Evolutionary conservation across 2,797 vertebrate genomes (phyloP), one percentile per base, ranked within the genome.

Genomic region (Acipenser ruthenus): DNA sequence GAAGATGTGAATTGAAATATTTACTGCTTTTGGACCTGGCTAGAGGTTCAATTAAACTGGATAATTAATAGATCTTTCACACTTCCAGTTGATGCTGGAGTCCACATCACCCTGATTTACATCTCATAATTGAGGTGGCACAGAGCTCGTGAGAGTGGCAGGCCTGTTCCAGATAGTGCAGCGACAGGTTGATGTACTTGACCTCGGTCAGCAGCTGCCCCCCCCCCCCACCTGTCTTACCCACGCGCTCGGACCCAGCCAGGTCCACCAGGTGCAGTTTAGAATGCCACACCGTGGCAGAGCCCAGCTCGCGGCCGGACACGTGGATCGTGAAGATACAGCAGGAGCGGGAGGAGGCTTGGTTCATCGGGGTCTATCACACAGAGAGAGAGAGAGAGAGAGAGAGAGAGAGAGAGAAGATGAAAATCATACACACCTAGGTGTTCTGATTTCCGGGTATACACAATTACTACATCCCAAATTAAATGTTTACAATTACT

Each of bases 121-220:
- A 37, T 5, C 37, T 4, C 37, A 37, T 37, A 37, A 37, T 37
- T 37, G 37, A 37, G 37, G 37, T 37, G 37, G 37, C 37, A 37
- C 3, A 37, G 37, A 37, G 37, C 37, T 37, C 1, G 1, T 59
- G 49, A 67, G 10, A 62, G 2, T 23, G 66, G 66, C 10, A 61
- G 74, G 98, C 97, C 95, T 99, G 97, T 70, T 99, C 95, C 72
- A 99, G 81, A 80, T 89, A 96, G 81, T 96, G 95, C 1, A 99
- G 87, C 0, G 97, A 99, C 15, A 95, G 78, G 84, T 99, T 99
- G 80, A 99, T 99, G 67, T 96, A 99, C 78, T 97, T 99, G 77
- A 95, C 96, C 70, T 99, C 95, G 2, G 93, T 97, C 50, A 99
- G 85, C 53, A 93, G 87, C 55, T 89, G 92, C 8, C 95, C 97